A percentile compares a stretch with the other conserved stretches of the same genome.
phyloP scores from a whole-genome alignment of 2,888 invertebrate species.

The Phyto melanocephala region DNA sequence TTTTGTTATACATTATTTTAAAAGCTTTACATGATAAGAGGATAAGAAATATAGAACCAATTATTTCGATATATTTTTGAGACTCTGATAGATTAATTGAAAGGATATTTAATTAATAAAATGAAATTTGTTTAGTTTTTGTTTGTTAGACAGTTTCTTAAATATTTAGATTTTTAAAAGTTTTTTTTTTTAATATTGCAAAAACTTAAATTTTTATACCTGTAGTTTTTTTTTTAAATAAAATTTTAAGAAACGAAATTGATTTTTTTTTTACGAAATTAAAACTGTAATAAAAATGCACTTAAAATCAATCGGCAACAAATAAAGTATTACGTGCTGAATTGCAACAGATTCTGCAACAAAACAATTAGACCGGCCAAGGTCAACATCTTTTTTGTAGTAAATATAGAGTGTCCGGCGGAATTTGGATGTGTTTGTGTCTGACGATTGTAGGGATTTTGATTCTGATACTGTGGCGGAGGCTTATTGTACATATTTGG shows the following conservation, averaged over 20 bases:
- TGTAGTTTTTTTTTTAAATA: slow-evolving; percentile 31
- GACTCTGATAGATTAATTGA: too few relatives aligned
- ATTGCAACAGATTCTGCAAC: slow-evolving; percentile 20
- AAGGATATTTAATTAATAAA: too few relatives aligned
- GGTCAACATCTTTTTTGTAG: slow-evolving; percentile 14
- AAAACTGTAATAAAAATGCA: slow-evolving; percentile 30
- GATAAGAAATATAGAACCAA: too few relatives aligned
- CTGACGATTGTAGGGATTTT: slow-evolving; percentile 77
- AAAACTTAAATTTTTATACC: slow-evolving; percentile 37
- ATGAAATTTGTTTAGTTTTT: neutral
- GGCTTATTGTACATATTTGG: slow-evolving; percentile 78
- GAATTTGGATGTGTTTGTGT: slow-evolving; percentile 73
- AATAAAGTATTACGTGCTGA: slow-evolving; percentile 67
- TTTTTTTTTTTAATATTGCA: slow-evolving; percentile 21
- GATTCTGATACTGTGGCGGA: slow-evolving; percentile 77
- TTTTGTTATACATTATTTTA: too few relatives aligned
- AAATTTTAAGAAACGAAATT: neutral
- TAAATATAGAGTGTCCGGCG: slow-evolving; percentile 39
- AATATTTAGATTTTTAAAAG: slow-evolving; percentile 14
- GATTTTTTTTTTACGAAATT: slow-evolving; percentile 17
- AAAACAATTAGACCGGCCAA: slow-evolving; percentile 18
- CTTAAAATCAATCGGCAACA: slow-evolving; percentile 3
- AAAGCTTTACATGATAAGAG: too few relatives aligned
- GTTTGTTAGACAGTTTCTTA: slow-evolving; percentile 22
- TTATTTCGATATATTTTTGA: too few relatives aligned